phyloP scores from a whole-genome alignment of 2,888 invertebrate species.

The Lordiphosa fenestrarum region DNA sequence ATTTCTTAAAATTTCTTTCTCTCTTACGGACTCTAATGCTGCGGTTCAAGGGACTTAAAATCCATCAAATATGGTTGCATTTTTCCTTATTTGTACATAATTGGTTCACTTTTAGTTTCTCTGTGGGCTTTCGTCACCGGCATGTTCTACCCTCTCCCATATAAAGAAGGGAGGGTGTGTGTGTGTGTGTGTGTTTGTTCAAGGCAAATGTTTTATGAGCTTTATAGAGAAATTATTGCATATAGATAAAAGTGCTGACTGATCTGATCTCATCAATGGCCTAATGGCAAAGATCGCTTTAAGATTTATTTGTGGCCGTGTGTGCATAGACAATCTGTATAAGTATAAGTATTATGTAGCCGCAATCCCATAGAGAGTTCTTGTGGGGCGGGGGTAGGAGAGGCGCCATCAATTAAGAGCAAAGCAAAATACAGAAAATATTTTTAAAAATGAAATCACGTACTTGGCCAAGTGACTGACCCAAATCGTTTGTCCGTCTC shows the following conservation, averaged over 20 bases:
- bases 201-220: constrained; percentile 27
- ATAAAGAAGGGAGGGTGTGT: not conserved
- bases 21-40: no score
- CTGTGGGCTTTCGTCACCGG: no score
- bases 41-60: no score
- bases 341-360: constrained; percentile 13
- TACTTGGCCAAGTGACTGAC: constrained; percentile 40
- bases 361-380: constrained; percentile 25
- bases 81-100: no score
- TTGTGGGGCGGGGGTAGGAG: constrained; percentile 3
- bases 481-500: constrained; percentile 35
- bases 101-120: no score
- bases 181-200: constrained; percentile 15
- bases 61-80: no score
- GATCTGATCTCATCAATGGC: constrained; percentile 68
- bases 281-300: constrained; percentile 53
- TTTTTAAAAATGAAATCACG: constrained; percentile 59
- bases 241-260: constrained; percentile 50
- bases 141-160: no score
- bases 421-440: constrained; percentile 42
- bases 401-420: constrained; percentile 66
- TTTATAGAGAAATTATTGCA: constrained; percentile 19
- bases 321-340: constrained; percentile 17
- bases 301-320: constrained; percentile 39
- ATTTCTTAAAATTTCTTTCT: no score